phyloP scores from a whole-genome alignment of 2,113 vertebrate species.

The Chionodraco myersi region DNA sequence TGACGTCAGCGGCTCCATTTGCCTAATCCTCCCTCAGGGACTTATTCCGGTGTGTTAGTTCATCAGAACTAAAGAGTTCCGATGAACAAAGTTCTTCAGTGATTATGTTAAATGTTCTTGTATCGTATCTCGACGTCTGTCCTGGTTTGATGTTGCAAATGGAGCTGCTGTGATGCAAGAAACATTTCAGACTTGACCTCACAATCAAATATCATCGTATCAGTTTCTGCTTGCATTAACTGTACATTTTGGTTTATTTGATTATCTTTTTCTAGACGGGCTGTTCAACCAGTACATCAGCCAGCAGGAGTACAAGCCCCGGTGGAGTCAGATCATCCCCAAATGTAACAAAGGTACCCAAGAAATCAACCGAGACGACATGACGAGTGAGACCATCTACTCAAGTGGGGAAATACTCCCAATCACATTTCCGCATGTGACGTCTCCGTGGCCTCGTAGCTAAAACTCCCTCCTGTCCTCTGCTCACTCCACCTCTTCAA shows the following conservation, averaged over 20 bases:
- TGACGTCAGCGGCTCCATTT: too few species aligned
- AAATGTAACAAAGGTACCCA: constrained; percentile 95
- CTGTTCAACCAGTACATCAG: constrained; percentile 99
- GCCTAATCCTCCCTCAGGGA: too few species aligned
- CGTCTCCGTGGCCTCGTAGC: constrained; percentile 6
- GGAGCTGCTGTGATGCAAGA: too few species aligned
- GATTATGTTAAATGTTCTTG: too few species aligned
- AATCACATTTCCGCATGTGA: constrained; percentile 6
- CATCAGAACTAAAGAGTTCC: too few species aligned
- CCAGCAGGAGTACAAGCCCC: constrained; percentile 98
- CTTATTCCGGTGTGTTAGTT: too few species aligned
- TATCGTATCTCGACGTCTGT: too few species aligned
- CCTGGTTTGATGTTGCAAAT: too few species aligned
- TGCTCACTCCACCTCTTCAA: background rate
- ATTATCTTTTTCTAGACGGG: constrained; percentile 83
- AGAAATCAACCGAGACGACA: constrained; percentile 75
- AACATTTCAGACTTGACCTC: too few species aligned
- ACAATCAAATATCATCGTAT: too few species aligned
- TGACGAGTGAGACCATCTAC: constrained; percentile 73
- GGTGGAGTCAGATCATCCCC: constrained; percentile 98
- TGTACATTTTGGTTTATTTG: constrained; percentile 8
- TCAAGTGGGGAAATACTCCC: constrained; percentile 22
- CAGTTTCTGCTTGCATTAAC: background rate
- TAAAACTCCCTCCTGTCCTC: constrained; percentile 34
- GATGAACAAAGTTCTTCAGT: too few species aligned